A percentile compares a stretch with the other conserved stretches of the same genome.
These are phyloP conservation scores for Novumbra hubbsi DNA, from an alignment of 2,797 vertebrate genomes.

Conservation along the genomic window DNA sequence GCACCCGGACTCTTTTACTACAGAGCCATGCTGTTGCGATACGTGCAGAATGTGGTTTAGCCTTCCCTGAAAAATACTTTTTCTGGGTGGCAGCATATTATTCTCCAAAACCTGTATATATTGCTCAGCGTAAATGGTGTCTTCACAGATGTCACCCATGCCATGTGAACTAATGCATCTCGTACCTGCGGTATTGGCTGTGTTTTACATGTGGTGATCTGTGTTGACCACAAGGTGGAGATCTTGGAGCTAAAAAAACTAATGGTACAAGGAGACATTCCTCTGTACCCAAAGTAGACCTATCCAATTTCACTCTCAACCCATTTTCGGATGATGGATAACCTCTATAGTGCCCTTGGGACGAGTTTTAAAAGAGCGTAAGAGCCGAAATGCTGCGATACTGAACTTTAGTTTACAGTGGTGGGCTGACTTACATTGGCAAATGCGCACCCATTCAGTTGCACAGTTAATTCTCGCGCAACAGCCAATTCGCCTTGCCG, in stretches of 20 bases:
- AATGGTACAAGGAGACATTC: not conserved
- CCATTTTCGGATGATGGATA: not conserved
- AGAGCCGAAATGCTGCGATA: not conserved
- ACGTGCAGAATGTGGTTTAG: too few relatives aligned
- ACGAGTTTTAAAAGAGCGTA: not conserved
- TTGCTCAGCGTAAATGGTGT: too few relatives aligned
- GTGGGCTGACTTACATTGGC: conserved; percentile 33
- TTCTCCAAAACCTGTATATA: too few relatives aligned
- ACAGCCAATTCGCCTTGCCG: not conserved
- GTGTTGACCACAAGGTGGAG: conserved; percentile 2
- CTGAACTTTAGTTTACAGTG: not conserved
- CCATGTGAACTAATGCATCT: too few relatives aligned
- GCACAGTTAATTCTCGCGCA: conserved; percentile 25
- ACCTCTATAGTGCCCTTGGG: not conserved
- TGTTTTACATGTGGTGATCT: not conserved
- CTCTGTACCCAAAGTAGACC: not conserved
- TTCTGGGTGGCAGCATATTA: too few relatives aligned
- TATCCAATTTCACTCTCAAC: not conserved
- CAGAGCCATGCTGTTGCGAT: too few relatives aligned
- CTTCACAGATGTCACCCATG: too few relatives aligned
- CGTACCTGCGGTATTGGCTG: not conserved
- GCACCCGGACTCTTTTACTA: too few relatives aligned
- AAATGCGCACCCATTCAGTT: conserved; percentile 19
- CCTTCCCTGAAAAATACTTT: too few relatives aligned
- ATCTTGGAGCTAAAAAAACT: not conserved